phyloP scores from a whole-genome alignment of 2,113 vertebrate species.

The Corythornis vintsioides region DNA sequence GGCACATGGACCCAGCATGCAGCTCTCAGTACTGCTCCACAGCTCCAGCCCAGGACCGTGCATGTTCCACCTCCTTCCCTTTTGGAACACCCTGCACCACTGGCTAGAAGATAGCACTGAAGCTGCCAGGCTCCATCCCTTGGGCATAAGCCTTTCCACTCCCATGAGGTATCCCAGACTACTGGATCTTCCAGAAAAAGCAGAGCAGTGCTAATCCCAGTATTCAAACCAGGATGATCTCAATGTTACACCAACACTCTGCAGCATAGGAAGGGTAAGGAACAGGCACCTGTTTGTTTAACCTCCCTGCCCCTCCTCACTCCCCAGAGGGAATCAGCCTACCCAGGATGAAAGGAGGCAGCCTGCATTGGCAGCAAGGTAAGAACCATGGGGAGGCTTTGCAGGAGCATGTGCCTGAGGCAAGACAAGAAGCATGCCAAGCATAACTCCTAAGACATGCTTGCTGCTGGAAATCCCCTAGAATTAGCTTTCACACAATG shows the following conservation, averaged over 20 bases:
- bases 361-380: background rate
- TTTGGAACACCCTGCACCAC: rapidly evolving
- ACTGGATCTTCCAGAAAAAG: background rate
- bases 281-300: background rate
- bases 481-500: background rate
- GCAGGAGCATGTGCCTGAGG: background rate
- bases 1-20: rapidly evolving
- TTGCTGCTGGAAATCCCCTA: background rate
- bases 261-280: background rate
- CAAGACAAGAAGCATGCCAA: background rate
- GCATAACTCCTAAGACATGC: background rate
- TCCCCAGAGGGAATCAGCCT: background rate
- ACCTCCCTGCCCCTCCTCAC: background rate
- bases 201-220: background rate
- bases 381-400: background rate
- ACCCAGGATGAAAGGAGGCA: background rate
- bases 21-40: background rate
- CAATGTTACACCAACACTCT: rapidly evolving
- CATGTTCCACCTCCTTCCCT: background rate
- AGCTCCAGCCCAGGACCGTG: background rate
- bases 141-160: background rate
- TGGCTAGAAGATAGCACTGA: background rate
- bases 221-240: background rate
- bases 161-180: background rate
- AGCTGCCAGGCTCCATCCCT: background rate